Evolutionary conservation across 2,797 vertebrate species (phyloP).

Genomic region (Rhyacichthys aspro): DNA sequence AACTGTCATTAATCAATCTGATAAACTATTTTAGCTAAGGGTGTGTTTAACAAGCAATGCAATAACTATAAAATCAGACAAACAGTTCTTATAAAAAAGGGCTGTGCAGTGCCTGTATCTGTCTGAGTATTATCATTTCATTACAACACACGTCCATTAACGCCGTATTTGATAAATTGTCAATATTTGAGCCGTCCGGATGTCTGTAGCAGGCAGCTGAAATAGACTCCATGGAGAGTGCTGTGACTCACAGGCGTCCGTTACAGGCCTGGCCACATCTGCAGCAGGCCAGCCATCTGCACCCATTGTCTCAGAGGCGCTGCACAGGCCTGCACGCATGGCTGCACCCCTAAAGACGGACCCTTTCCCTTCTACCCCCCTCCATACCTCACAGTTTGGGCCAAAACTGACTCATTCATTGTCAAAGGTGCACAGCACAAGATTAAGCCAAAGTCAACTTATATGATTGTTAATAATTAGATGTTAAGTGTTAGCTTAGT

Average conservation of each 20-base stretch:
- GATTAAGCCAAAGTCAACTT: not conserved
- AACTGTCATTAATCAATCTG: no score
- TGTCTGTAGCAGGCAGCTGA: slow-evolving; percentile 59
- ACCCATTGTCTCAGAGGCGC: slow-evolving; percentile 78
- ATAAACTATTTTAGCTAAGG: no score
- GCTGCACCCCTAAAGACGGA: slow-evolving; percentile 68
- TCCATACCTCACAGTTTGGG: slow-evolving; percentile 43
- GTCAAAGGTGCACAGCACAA: slow-evolving; percentile 15
- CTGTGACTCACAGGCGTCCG: slow-evolving; percentile 72
- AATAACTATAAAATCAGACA: no score
- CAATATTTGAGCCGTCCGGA: slow-evolving; percentile 15
- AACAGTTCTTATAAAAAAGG: no score
- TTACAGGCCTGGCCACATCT: slow-evolving; percentile 80
- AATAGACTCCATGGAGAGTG: slow-evolving; percentile 68
- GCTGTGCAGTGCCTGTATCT: no score
- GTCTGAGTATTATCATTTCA: not conserved
- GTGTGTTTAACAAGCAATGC: no score
- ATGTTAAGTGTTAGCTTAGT: no score
- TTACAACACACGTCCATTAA: not conserved
- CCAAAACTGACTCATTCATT: slow-evolving; percentile 76
- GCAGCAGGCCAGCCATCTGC: slow-evolving; percentile 80
- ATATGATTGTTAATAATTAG: not conserved
- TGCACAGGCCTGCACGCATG: slow-evolving; percentile 75
- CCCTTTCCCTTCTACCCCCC: slow-evolving; percentile 61
- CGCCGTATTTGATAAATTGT: not conserved